Evolutionary conservation across 2,888 invertebrate species (phyloP), one percentile per base, ranked within the genome.

Genomic region (Ormyrus pomaceus): DNA sequence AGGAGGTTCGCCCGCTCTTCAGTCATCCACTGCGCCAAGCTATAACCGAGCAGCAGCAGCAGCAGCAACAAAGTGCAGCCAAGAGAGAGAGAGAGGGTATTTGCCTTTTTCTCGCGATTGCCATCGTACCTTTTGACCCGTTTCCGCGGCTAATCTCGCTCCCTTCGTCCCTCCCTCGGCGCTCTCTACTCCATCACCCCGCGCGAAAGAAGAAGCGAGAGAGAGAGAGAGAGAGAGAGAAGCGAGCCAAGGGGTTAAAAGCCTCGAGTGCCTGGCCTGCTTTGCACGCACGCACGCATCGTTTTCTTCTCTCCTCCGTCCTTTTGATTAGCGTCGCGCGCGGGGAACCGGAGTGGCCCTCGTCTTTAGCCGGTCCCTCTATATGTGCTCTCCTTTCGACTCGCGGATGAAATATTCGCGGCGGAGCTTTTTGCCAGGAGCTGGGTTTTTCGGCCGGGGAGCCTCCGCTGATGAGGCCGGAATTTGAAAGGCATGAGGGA

Each of bases 321-420:
- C 76, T 61, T 70, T 76, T 76, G 69, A 76, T 76, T 62, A 76
- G 55, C 50, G 73, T 70, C 51, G 51, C 66, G 19, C 64, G 64
- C 48, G 48, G 19, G 5, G 13, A 10, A 50, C 61, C 11, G 19
- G 51, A 70, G 77, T 70, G 58, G 77, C 58, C 64, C 56, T 70
- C 77, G 64, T 48, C 19, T 19, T 34, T 13, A 2, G 6, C 11
- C 11, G n/a, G 34, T 10, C 45, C 48, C 50, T 65, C 61, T 62
- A 7, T 62, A 53, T 19, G 19, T 19, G 19, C 13, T 62, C 72
- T 19, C 19, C 19, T 19, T 19, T 19, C 19, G 19, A 19, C 19
- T 19, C 19, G 19, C 19, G 19, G 19, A 19, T 19, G 19, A 19
- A 19, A 19, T 19, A 19, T 19, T 19, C 19, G 19, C 19, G 19